phyloP scores from a whole-genome alignment of 1,140 invertebrate genomes.

The Nasonia longicornis region DNA sequence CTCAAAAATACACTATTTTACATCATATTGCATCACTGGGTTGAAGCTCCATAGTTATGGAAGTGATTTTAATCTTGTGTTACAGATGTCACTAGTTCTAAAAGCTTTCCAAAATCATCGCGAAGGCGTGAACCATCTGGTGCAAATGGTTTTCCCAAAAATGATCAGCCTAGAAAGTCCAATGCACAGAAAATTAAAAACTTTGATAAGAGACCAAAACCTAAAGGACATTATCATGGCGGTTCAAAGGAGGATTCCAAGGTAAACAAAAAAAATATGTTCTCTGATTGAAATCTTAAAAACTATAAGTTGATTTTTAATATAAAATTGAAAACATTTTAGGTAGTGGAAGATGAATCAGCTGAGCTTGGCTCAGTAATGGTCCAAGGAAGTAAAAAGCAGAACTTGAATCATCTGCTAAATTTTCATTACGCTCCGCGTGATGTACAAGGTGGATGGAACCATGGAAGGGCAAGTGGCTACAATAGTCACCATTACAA shows the following conservation, averaged over 20 bases:
- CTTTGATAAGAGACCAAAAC: constrained; percentile 82
- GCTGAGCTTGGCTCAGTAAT: constrained; percentile 86
- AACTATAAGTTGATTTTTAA: neutral
- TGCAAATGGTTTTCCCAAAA: constrained; percentile 69
- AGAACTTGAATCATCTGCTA: constrained; percentile 91
- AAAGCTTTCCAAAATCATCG: constrained; percentile 74
- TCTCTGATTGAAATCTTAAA: neutral
- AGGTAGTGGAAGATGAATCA: constrained; percentile 71
- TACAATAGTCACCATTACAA: constrained; percentile 61
- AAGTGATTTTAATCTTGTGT: constrained; percentile 29
- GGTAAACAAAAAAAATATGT: constrained; percentile 59
- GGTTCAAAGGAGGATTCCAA: constrained; percentile 80
- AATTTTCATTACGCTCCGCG: constrained; percentile 85
- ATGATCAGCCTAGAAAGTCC: constrained; percentile 74
- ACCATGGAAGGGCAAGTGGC: constrained; percentile 52
- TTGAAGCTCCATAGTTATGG: neutral
- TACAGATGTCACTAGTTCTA: constrained; percentile 72
- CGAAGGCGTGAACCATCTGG: constrained; percentile 74
- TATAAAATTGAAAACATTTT: constrained; percentile 30
- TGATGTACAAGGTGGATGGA: constrained; percentile 63
- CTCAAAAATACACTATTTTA: neutral
- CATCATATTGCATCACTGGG: neutral
- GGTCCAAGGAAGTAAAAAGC: constrained; percentile 87
- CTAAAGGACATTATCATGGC: constrained; percentile 76
- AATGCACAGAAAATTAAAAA: constrained; percentile 73